Base-by-base conservation (phyloP, 1,140 invertebrate species). In the Penaeus vannamei region DNA sequence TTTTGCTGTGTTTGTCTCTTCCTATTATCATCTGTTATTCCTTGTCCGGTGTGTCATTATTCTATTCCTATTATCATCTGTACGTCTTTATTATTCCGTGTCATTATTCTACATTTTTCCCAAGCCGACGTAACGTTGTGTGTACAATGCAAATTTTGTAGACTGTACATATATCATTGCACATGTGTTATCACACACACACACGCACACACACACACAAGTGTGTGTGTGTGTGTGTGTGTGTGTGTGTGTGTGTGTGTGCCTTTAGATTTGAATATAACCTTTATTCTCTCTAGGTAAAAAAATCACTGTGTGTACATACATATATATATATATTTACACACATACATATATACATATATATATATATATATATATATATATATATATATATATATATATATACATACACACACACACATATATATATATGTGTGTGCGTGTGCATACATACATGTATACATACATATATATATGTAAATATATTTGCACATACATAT, bases 311-410 rank as follows among this genome's bases (percentile, higher is more conserved):
- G 8, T 69, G 0, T 69, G 29, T 69, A 69, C 29, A 72, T 72
- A 72, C n/a, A 26, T 72, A 72, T 72, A n/a, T 72, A 72, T 72
- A 72, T 23, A 36, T 72, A 72, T n/a, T 23, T 72, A 26, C n/a
- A n/a, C n/a, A n/a, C 2, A 72, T 72, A n/a, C n/a, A 72, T 72
- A 72, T 72, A 72, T 72, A 72, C n/a, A 72, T 69, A 72, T 72
- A n/a, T 72, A 72, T 4, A 72, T 72, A 26, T 72, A 72, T 72
- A 72, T n/a, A 72, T 26, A 26, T 26, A 72, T 23, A 72, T 26
- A 72, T 26, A 72, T 26, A 72, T 26, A 72, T 26, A 72, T 72
- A 72, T 26, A 72, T 72, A 72, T 3, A 29, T 20, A 12, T 29
- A 29, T 29, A 2, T 72, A 72, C 4, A 72, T 72, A 23, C 23